Evolutionary conservation across 2,113 vertebrate species (phyloP).

Genomic region (Labeo rohita): DNA sequence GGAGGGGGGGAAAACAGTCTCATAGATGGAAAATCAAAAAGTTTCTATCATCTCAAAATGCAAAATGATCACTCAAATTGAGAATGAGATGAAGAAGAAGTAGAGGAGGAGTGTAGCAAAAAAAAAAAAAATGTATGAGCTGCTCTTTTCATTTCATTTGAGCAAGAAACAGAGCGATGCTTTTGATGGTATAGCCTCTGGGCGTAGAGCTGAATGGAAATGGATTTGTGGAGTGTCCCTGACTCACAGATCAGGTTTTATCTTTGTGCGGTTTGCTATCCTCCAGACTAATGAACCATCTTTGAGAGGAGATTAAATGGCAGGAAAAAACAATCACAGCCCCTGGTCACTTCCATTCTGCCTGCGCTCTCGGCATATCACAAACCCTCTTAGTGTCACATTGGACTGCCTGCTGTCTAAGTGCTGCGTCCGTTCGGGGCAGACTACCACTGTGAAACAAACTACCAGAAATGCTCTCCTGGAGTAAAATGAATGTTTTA

Average conservation of each 20-base stretch:
- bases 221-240: constrained; percentile 67
- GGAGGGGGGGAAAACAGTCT: background rate
- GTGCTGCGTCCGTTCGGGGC: background rate
- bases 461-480: constrained; percentile 16
- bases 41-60: constrained; percentile 23
- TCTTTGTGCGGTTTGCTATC: constrained; percentile 69
- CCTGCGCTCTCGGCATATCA: constrained; percentile 64
- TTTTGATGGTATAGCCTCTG: constrained; percentile 55
- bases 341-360: constrained; percentile 75
- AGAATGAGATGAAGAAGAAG: constrained; percentile 4
- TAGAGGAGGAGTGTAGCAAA: background rate
- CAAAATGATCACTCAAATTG: constrained; percentile 13
- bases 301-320: constrained; percentile 77
- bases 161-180: constrained; percentile 60
- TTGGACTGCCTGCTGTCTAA: constrained; percentile 42
- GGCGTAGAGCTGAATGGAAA: constrained; percentile 61
- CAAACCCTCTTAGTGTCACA: constrained; percentile 52
- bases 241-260: constrained; percentile 74
- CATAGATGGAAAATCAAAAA: constrained; percentile 32
- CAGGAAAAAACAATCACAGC: constrained; percentile 77
- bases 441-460: constrained; percentile 32
- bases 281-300: constrained; percentile 73
- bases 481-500: constrained; percentile 28
- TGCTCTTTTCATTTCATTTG: constrained; percentile 52
- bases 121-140: constrained; percentile 13